Evolutionary conservation across 2,113 vertebrate genomes (phyloP).

Genomic region (Eretmochelys imbricata): DNA sequence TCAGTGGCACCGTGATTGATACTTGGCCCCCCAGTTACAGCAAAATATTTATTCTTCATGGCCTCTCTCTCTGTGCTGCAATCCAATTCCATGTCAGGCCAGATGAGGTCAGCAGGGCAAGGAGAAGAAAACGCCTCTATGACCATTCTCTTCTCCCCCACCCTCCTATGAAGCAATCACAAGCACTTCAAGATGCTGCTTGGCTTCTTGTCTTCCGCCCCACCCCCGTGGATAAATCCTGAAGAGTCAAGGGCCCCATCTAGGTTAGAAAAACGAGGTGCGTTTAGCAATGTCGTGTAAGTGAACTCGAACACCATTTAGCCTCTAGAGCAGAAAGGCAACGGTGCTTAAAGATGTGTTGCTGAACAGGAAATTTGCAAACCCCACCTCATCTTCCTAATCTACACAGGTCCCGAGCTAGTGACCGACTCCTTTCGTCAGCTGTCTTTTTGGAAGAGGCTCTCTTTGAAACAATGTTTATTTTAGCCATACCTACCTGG

Average conservation of each 20-base stretch:
- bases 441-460: neutral
- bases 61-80: neutral
- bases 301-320: neutral
- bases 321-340: fast-evolving
- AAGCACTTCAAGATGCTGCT: neutral
- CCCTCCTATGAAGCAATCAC: neutral
- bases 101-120: neutral
- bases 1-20: conserved; percentile 6
- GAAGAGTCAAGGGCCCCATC: fast-evolving
- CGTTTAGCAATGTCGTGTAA: neutral
- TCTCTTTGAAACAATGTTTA: neutral
- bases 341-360: neutral
- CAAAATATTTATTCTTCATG: neutral
- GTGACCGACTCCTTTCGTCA: neutral
- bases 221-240: neutral
- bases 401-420: neutral
- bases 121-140: neutral
- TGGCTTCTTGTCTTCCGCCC: neutral
- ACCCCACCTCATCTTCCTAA: fast-evolving
- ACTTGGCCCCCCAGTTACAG: neutral
- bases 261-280: neutral
- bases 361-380: neutral
- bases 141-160: neutral
- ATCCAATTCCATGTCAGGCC: neutral
- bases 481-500: conserved; percentile 88